Evolutionary conservation across 2,888 invertebrate species (phyloP), one percentile per base, ranked within the genome.

Genomic region (Agapostemon virescens): DNA sequence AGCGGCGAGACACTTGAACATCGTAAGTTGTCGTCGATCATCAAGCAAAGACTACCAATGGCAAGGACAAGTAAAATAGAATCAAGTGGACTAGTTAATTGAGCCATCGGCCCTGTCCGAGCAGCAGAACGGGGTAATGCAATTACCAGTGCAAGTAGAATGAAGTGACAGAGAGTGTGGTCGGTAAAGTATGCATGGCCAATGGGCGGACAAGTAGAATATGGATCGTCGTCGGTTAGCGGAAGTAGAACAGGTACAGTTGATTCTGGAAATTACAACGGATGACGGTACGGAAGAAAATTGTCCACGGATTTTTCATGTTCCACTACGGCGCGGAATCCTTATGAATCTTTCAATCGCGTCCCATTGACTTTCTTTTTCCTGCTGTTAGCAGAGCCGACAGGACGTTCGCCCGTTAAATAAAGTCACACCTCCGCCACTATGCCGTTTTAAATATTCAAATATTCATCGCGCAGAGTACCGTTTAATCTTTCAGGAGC

Each of bases 271-370:
- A 63, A 63, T 33, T 63, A 63, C n/a, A 61, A 30, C 20, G 17
- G 9, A 20, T 20, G 20, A 30, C 30, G 30, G 9, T 3, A 11
- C 20, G 9, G 33, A 55, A 55, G 55, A 55, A 26, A 55, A 55
- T 61, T 61, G 61, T 61, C 61, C 30, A 9, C 30, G 20, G 61
- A 61, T 20, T 61, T 61, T 61, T 33, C 33, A 20, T 7, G 17
- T 58, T 9, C 30, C 9, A n/a, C 9, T 1, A 3, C 30, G 26
- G 26, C 55, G 26, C 58, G 20, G 30, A 26, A 58, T 30, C 58
- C 61, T 61, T 61, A 61, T 63, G 63, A 63, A 63, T 63, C 33
- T 63, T 63, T 63, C 36, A 63, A 63, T 63, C 63, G 36, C n/a
- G 33, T n/a, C 36, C 33, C 63, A 63, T 61, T 61, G n/a, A 33